These are phyloP conservation scores for Halocaridina rubra DNA, from an alignment of 2,888 invertebrate species.

Conservation along the genomic window DNA sequence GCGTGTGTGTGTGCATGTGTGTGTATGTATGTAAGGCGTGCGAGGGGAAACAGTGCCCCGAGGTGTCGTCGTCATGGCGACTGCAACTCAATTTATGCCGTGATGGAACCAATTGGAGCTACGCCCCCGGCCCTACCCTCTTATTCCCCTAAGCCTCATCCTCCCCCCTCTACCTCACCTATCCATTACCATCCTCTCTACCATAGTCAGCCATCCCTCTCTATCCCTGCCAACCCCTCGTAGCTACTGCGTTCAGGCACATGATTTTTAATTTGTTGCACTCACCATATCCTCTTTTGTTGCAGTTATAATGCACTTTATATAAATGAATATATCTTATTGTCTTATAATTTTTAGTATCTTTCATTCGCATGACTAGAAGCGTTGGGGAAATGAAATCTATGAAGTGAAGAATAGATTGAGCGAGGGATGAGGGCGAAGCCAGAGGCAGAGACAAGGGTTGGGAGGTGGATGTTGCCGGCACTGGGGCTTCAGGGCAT, in stretches of 20 bases:
- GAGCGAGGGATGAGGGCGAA: too few relatives aligned
- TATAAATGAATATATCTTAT: too few relatives aligned
- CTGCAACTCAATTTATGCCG: slow-evolving; percentile 56
- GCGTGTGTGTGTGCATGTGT: not conserved
- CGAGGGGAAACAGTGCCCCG: slow-evolving; percentile 22
- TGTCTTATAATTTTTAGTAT: too few relatives aligned
- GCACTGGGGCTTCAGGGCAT: slow-evolving; percentile 21
- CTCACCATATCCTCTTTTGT: too few relatives aligned
- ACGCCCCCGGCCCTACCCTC: slow-evolving; percentile 31
- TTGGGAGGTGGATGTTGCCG: not conserved
- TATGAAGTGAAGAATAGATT: too few relatives aligned
- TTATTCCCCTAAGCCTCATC: slow-evolving; percentile 2
- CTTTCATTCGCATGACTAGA: too few relatives aligned
- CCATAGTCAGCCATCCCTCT: not conserved
- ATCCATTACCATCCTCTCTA: not conserved
- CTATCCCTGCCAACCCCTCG: not conserved
- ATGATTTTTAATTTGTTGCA: not conserved
- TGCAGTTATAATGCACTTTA: too few relatives aligned
- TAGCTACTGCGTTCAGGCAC: not conserved
- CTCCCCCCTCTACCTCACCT: not conserved
- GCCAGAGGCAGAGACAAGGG: not conserved
- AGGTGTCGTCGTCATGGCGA: slow-evolving; percentile 52
- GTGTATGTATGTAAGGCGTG: slow-evolving; percentile 19
- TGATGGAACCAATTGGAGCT: slow-evolving; percentile 53
- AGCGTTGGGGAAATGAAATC: too few relatives aligned